A percentile compares a stretch with the other conserved stretches of the same genome.
phyloP scores from a whole-genome alignment of 2,888 invertebrate species.

The Lasioglossum zephyrum region DNA sequence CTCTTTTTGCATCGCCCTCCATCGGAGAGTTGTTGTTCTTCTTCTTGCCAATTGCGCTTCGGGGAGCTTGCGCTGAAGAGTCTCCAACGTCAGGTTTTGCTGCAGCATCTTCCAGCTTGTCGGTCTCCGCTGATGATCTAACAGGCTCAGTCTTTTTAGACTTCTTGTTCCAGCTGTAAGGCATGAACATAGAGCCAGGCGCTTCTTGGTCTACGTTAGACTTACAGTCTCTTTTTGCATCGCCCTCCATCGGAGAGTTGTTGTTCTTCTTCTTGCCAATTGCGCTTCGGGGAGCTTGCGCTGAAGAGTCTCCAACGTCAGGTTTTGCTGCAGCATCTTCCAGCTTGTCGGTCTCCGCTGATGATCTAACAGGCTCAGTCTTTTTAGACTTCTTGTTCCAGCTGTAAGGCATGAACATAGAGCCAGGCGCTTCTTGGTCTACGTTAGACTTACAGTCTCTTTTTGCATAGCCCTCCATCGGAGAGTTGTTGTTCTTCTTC shows the following conservation, averaged over 20 bases:
- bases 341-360: conserved; percentile 12
- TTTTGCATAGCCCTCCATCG: not conserved
- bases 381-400: not conserved
- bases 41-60: conserved; percentile 74
- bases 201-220: not conserved
- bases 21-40: conserved; percentile 47
- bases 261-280: conserved; percentile 68
- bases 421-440: not conserved
- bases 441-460: not conserved
- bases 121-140: not conserved
- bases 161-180: not conserved
- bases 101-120: conserved; percentile 29
- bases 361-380: not conserved
- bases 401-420: too few relatives aligned
- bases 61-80: conserved; percentile 9
- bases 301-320: not conserved
- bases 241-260: conserved; percentile 5
- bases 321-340: conserved; percentile 22
- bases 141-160: not conserved
- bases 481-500: conserved; percentile 47
- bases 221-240: not conserved
- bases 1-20: not conserved
- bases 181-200: not conserved
- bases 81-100: not conserved
- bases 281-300: conserved; percentile 66